Evolutionary conservation across 1,140 invertebrate species (phyloP).

Genomic region (Zophobas morio): DNA sequence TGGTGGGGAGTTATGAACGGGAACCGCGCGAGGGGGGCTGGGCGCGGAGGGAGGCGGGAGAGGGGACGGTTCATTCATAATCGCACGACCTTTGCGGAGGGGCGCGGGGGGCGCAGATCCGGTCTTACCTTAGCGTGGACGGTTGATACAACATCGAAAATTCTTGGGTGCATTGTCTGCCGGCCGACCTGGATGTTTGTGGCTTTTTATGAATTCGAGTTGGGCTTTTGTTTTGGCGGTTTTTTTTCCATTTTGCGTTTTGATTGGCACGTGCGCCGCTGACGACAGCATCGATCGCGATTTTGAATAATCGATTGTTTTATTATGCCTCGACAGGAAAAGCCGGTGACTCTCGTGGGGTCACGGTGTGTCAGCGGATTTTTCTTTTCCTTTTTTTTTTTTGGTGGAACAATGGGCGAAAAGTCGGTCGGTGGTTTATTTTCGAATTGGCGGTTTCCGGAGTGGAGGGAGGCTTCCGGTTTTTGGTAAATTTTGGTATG

Average conservation of each 20-base stretch:
- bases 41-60: constrained; percentile 21
- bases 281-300: neutral
- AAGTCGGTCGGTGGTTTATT: neutral
- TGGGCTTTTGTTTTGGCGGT: neutral
- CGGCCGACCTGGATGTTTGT: neutral
- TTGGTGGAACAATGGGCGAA: neutral
- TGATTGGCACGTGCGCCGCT: neutral
- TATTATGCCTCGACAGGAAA: neutral
- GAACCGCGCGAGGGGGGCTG: constrained; percentile 52
- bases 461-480: neutral
- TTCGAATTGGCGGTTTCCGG: neutral
- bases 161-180: constrained; percentile 30
- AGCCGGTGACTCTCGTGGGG: neutral
- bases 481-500: neutral
- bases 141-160: constrained; percentile 32
- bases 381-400: neutral
- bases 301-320: neutral
- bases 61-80: constrained; percentile 52
- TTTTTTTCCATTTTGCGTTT: neutral
- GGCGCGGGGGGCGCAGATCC: constrained; percentile 49
- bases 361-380: constrained; percentile 5
- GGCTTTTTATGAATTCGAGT: neutral
- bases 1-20: constrained; percentile 58
- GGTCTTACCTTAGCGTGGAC: constrained; percentile 50
- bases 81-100: constrained; percentile 55